Evolutionary conservation across 2,888 invertebrate genomes (phyloP).

Genomic region (Ctenicera cuprea): DNA sequence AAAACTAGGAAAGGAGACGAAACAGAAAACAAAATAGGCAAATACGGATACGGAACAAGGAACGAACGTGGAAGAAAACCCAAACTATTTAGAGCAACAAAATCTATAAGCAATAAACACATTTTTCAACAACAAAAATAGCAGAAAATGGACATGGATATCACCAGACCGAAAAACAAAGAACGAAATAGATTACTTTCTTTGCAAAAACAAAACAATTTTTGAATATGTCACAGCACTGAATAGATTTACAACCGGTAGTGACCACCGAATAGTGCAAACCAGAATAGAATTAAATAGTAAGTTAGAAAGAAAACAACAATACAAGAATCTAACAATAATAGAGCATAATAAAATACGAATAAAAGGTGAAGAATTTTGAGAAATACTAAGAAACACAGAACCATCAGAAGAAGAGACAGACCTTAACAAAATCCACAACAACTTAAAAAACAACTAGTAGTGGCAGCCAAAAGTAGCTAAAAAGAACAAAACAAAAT

Average conservation of each 20-base stretch:
- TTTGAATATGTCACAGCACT: constrained; percentile 4
- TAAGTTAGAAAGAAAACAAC: constrained; percentile 1
- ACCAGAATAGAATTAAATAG: constrained; percentile 17
- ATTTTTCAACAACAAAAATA: constrained; percentile 18
- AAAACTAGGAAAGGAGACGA: constrained; percentile 17
- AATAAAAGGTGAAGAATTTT: constrained; percentile 10
- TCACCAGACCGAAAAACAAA: constrained; percentile 10
- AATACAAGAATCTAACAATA: constrained; percentile 8
- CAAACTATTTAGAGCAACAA: constrained; percentile 9
- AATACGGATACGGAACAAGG: constrained; percentile 12
- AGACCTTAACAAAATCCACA: constrained; percentile 21
- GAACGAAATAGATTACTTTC: constrained; percentile 20
- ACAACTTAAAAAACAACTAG: constrained; percentile 13
- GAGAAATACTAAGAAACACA: constrained; percentile 4
- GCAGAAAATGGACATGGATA: constrained; percentile 23
- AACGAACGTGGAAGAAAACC: not conserved
- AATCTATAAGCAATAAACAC: constrained; percentile 21
- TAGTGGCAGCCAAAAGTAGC: constrained; percentile 16
- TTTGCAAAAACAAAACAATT: too few species aligned
- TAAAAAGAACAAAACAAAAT: constrained; percentile 24
- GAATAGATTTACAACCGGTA: constrained; percentile 40
- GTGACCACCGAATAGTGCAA: constrained; percentile 18
- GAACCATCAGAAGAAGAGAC: constrained; percentile 8
- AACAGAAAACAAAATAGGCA: constrained; percentile 11
- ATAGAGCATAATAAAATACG: constrained; percentile 16